Evolutionary conservation across 2,113 vertebrate species (phyloP).

Genomic region (Cyanocitta stelleri): DNA sequence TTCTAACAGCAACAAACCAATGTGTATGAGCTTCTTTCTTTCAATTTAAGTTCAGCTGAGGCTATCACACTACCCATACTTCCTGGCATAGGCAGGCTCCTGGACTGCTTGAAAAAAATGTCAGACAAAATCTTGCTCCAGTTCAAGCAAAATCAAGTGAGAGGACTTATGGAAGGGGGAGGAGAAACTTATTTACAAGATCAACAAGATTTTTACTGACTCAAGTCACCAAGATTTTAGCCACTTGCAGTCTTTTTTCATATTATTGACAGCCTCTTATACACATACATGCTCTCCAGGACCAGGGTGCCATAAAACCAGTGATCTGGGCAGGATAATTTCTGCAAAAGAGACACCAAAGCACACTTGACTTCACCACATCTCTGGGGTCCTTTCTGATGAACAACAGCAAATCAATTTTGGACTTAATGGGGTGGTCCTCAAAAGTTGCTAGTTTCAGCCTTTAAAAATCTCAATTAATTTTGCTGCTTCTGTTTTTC

Average conservation of each 20-base stretch:
- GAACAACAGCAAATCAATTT: not conserved
- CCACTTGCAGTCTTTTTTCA: not conserved
- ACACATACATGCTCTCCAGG: not conserved
- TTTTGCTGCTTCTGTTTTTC: not conserved
- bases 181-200: not conserved
- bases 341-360: not conserved
- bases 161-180: not conserved
- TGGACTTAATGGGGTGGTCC: not conserved
- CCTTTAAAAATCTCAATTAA: not conserved
- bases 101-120: not conserved
- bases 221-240: not conserved
- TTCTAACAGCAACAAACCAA: not conserved
- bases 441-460: not conserved
- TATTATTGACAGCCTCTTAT: not conserved
- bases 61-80: not conserved
- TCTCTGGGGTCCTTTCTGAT: not conserved
- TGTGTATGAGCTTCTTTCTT: not conserved
- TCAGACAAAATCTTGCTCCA: not conserved
- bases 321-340: not conserved
- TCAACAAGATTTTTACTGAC: not conserved
- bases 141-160: not conserved
- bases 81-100: not conserved
- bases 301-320: not conserved
- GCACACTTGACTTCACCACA: too few relatives aligned
- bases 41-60: not conserved